Conservation (phyloP, 2,888 invertebrate species). For the Drosophila cracens region DNA sequence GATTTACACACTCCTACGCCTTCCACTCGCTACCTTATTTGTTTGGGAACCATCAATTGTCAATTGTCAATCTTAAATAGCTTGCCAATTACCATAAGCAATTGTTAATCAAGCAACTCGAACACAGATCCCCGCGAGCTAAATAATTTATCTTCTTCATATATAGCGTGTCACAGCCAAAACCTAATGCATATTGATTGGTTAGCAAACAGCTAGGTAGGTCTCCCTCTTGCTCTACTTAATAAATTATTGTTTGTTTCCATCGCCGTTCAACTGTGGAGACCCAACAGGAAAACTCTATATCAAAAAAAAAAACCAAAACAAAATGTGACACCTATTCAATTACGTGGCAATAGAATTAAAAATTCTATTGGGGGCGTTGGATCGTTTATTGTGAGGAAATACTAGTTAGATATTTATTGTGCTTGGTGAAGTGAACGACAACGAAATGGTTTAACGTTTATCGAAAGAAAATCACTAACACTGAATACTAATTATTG, state of each 20-base stretch:
- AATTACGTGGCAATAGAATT: conserved; percentile 54
- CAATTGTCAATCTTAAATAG: conserved; percentile 12
- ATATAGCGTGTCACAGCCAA: conserved; percentile 37
- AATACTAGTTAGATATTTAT: neutral
- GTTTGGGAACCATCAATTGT: conserved; percentile 9
- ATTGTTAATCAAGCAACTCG: conserved; percentile 5
- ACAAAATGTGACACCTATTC: conserved; percentile 47
- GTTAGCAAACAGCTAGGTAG: conserved; percentile 6
- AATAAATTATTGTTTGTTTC: conserved; percentile 55
- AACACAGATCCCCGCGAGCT: neutral
- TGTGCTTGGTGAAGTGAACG: conserved; percentile 30
- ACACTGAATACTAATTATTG: conserved; percentile 38
- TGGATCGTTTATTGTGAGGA: neutral
- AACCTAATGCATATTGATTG: conserved; percentile 62
- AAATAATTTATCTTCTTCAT: conserved; percentile 6
- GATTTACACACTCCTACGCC: neutral
- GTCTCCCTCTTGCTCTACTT: conserved; percentile 3
- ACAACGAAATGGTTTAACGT: conserved; percentile 27
- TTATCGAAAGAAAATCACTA: conserved; percentile 43
- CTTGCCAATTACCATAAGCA: conserved; percentile 2
- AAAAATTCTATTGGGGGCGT: conserved; percentile 58
- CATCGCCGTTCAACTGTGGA: conserved; percentile 3
- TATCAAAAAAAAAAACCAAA: conserved; percentile 21
- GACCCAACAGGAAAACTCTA: neutral
- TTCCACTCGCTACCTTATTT: neutral